Evolutionary conservation across 2,888 invertebrate genomes (phyloP).

Genomic region (Microchrysa polita): DNA sequence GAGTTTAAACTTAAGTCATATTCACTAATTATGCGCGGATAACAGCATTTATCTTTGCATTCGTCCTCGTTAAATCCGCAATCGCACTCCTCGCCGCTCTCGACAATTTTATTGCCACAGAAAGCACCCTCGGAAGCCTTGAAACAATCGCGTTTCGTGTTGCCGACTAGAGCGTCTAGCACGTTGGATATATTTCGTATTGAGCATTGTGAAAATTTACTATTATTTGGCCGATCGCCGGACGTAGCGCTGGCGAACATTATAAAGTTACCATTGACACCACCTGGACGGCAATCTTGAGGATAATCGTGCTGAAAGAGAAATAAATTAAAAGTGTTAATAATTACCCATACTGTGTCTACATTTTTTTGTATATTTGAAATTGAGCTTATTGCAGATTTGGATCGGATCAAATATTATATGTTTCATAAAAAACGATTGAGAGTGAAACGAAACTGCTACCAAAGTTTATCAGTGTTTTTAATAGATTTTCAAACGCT

Average conservation of each 20-base stretch:
- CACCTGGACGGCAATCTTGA: constrained; percentile 88
- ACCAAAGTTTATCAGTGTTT: too few relatives aligned
- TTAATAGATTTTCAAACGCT: too few relatives aligned
- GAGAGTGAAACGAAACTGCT: too few relatives aligned
- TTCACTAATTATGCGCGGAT: constrained; percentile 81
- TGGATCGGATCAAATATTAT: too few relatives aligned
- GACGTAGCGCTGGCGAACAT: constrained; percentile 99
- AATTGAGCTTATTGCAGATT: neutral
- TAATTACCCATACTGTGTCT: too few relatives aligned
- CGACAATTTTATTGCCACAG: constrained; percentile 99
- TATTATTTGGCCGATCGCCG: constrained; percentile 97
- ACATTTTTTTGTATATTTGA: neutral
- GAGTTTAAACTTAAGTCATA: constrained; percentile 74
- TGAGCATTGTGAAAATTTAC: constrained; percentile 95
- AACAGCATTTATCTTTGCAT: constrained; percentile 93
- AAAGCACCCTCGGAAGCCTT: constrained; percentile 92
- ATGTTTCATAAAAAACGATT: neutral
- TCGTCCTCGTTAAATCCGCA: constrained; percentile 93
- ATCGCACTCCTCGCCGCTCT: constrained; percentile 98
- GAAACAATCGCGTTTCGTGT: constrained; percentile 93
- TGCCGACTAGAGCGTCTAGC: constrained; percentile 89
- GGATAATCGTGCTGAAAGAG: constrained; percentile 89
- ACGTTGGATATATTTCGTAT: constrained; percentile 95
- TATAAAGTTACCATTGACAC: constrained; percentile 94
- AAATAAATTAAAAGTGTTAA: neutral